Percentiles rank a stretch among this genome's conserved stretches.
Evolutionary conservation across 64 coral and sea anemone genomes (phyloP).

Genomic region (Hydrozoanthus tunicans): DNA sequence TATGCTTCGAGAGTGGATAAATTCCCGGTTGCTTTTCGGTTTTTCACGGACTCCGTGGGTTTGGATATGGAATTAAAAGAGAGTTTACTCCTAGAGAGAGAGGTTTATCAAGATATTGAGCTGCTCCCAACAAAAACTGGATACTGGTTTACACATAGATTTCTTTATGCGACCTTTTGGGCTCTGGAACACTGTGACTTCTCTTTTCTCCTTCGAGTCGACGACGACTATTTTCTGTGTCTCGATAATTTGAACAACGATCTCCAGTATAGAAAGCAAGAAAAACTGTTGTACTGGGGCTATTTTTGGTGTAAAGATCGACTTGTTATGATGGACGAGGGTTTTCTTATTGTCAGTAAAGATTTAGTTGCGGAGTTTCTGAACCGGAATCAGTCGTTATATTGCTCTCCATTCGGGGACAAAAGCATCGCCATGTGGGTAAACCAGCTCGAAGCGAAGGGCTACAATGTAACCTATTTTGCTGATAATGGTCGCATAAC

Average conservation of each 20-base stretch:
- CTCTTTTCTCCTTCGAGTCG: background rate
- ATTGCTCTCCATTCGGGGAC: background rate
- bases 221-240: constrained; percentile 16
- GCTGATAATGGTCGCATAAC: background rate
- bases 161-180: background rate
- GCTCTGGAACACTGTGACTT: background rate
- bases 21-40: background rate
- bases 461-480: background rate
- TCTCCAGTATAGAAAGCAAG: background rate
- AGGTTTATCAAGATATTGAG: background rate
- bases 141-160: background rate
- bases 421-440: constrained; percentile 5
- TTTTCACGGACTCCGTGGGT: background rate
- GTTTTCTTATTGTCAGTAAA: background rate
- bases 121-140: background rate
- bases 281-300: constrained; percentile 1
- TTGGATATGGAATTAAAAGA: background rate
- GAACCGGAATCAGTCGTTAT: background rate
- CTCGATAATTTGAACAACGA: background rate
- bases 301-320: background rate
- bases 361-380: background rate
- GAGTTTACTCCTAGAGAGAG: background rate
- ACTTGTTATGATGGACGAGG: background rate
- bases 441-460: background rate
- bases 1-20: background rate